Evolutionary conservation across 2,797 vertebrate genomes (phyloP).

Genomic region (Pelochelys cantorii): DNA sequence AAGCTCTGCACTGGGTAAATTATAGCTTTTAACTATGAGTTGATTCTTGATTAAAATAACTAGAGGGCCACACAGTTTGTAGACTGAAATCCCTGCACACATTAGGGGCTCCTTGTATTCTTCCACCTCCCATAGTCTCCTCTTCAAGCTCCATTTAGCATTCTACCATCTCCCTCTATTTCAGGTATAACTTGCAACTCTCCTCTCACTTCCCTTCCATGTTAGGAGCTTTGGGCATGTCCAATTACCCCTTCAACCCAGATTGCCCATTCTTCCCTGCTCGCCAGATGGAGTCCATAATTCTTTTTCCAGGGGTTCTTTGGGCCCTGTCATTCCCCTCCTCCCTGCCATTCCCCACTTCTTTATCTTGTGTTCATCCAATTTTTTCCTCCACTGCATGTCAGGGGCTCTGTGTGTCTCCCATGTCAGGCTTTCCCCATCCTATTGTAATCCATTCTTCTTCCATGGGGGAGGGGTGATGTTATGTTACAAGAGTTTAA

Average conservation of each 20-base stretch:
- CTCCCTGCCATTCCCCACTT: neutral
- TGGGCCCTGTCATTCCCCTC: neutral
- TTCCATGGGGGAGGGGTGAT: neutral
- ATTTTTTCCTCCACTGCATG: neutral
- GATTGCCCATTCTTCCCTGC: neutral
- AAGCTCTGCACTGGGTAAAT: neutral
- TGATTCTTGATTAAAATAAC: neutral
- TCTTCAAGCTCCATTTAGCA: neutral
- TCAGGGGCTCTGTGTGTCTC: neutral
- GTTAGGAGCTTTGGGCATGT: neutral
- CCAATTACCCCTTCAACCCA: neutral
- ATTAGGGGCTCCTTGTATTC: neutral
- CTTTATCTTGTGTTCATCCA: neutral
- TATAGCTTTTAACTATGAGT: rapidly evolving
- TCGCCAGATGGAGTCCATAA: neutral
- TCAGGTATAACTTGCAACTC: neutral
- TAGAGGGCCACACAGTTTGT: neutral
- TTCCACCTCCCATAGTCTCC: neutral
- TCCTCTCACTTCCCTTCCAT: neutral
- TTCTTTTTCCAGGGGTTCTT: neutral
- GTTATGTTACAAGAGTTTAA: neutral
- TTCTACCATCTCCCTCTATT: neutral
- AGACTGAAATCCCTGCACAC: neutral
- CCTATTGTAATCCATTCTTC: neutral
- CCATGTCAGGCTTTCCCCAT: neutral